These are phyloP conservation scores for Gallinago stenura DNA, from an alignment of 2,797 vertebrate species.

Conservation along the genomic window DNA sequence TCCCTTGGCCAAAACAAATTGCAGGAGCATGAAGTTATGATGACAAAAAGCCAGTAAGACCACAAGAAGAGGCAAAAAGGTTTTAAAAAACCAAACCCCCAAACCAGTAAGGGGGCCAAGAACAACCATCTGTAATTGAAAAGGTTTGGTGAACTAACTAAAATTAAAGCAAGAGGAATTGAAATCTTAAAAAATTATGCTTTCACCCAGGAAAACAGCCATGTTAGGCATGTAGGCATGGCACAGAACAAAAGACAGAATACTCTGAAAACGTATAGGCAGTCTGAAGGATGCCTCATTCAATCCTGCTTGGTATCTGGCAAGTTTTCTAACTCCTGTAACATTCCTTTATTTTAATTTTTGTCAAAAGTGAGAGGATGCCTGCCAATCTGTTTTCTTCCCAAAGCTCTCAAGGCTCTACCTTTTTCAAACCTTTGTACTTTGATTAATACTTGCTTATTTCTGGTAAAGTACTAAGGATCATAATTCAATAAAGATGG, in stretches of 20 bases:
- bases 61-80: background rate
- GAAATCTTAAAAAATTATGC: background rate
- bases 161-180: background rate
- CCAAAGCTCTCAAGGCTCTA: background rate
- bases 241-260: background rate
- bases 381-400: background rate
- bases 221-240: background rate
- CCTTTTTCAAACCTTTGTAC: constrained; percentile 51
- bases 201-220: background rate
- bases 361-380: background rate
- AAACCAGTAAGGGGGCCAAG: background rate
- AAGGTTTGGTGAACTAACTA: background rate
- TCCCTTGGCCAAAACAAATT: background rate
- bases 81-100: background rate
- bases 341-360: background rate
- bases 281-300: background rate
- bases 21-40: background rate
- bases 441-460: constrained; percentile 76
- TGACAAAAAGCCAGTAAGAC: background rate
- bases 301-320: background rate
- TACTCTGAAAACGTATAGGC: background rate
- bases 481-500: constrained; percentile 75
- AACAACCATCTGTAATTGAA: background rate
- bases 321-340: background rate
- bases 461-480: constrained; percentile 67